Conservation (phyloP, 2,113 vertebrate genomes). For the Sardina pilchardus region DNA sequence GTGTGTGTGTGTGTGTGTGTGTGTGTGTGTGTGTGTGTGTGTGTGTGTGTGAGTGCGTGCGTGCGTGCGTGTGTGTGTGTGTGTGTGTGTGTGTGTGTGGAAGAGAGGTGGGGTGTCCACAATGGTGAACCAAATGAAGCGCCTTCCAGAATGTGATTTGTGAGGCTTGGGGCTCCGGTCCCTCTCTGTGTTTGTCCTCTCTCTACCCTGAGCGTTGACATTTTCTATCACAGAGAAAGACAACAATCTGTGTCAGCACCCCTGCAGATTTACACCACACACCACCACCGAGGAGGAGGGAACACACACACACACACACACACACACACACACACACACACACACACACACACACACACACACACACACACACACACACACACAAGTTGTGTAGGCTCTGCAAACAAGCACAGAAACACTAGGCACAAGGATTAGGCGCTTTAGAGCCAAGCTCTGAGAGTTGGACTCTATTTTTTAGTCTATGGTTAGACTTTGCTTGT, state of each 20-base stretch:
- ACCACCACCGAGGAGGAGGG: neutral
- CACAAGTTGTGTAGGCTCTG: neutral
- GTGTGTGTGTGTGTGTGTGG: neutral
- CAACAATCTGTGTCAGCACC: neutral
- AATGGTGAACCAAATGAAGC: constrained; percentile 36
- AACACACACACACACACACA: no score
- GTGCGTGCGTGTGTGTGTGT: neutral
- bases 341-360: no score
- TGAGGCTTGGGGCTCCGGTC: constrained; percentile 38
- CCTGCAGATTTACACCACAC: neutral
- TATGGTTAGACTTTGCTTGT: neutral
- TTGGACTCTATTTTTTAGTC: neutral
- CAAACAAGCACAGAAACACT: neutral
- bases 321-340: no score
- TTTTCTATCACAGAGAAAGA: neutral
- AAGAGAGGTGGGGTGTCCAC: neutral
- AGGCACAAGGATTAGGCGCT: neutral
- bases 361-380: no score
- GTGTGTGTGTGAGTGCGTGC: neutral
- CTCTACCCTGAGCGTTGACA: constrained; percentile 20
- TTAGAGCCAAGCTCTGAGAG: neutral
- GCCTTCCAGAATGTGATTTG: neutral
- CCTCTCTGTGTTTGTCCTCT: neutral
- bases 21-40: neutral
- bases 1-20: neutral